Conservation (phyloP, 2,888 invertebrate species). For the Ichneumoninae sp. region DNA sequence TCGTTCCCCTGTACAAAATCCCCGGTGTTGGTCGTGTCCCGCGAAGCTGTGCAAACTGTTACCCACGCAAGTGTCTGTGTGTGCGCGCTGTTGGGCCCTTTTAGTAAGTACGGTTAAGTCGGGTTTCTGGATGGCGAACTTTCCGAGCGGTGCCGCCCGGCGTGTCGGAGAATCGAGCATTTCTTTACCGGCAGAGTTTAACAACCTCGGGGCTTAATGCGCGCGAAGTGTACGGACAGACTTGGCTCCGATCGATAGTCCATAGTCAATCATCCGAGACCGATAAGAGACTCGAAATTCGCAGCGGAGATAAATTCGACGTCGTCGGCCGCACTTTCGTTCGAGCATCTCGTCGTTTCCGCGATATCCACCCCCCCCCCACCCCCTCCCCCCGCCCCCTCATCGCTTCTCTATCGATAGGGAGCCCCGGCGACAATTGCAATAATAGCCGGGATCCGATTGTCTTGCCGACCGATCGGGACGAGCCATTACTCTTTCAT, state of each 20-base stretch:
- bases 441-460: conserved; percentile 38
- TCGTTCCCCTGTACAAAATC: conserved; percentile 18
- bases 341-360: conserved; percentile 19
- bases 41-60: conserved; percentile 6
- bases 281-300: conserved; percentile 13
- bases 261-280: conserved; percentile 51
- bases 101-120: conserved; percentile 17
- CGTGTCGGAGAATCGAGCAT: conserved; percentile 13
- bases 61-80: not conserved
- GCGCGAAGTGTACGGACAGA: conserved; percentile 23
- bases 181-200: conserved; percentile 26
- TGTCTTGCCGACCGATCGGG: conserved; percentile 26
- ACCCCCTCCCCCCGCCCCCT: not conserved
- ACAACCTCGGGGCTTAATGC: conserved; percentile 41
- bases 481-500: conserved; percentile 48
- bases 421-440: conserved; percentile 18
- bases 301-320: conserved; percentile 8
- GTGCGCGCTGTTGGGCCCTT: conserved; percentile 11
- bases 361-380: not conserved
- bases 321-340: conserved; percentile 4
- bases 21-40: not conserved
- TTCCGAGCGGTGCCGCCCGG: conserved; percentile 14
- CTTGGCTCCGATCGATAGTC: conserved; percentile 51
- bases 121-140: conserved; percentile 33
- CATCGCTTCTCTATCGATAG: not conserved